A percentile compares a stretch with the other conserved stretches of the same genome.
Conservation (phyloP, 2,113 vertebrate genomes). For the Poeciliopsis turrubarensis region DNA sequence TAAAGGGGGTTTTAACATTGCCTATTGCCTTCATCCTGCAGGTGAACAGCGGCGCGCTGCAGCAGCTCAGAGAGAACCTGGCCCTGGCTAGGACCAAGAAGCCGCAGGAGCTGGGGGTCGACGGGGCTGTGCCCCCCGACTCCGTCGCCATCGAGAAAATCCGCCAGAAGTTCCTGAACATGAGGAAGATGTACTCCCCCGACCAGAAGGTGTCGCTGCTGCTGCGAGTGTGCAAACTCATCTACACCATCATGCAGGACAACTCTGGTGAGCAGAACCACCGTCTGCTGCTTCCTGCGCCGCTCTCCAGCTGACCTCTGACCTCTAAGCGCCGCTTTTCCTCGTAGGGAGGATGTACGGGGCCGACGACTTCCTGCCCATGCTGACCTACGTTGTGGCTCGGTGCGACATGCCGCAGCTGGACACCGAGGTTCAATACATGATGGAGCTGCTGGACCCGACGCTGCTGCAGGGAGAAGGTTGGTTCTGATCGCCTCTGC, state of each 20-base stretch:
- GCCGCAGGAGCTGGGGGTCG: slow-evolving; percentile 92
- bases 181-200: slow-evolving; percentile 96
- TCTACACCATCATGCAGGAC: slow-evolving; percentile 97
- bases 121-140: slow-evolving; percentile 87
- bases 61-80: slow-evolving; percentile 91
- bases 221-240: slow-evolving; percentile 92
- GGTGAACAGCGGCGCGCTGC: slow-evolving; percentile 86
- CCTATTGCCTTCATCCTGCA: slow-evolving; percentile 47
- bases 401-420: slow-evolving; percentile 96
- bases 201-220: slow-evolving; percentile 95
- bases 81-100: slow-evolving; percentile 87
- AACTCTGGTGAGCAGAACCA: slow-evolving; percentile 86
- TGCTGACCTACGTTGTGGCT: slow-evolving; percentile 93
- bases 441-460: slow-evolving; percentile 97
- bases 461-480: slow-evolving; percentile 94
- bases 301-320: background rate
- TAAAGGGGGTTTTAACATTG: background rate
- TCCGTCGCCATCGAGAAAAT: slow-evolving; percentile 92
- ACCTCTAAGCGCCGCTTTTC: slow-evolving; percentile 20
- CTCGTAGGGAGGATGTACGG: slow-evolving; percentile 93
- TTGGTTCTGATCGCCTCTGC: slow-evolving; percentile 49
- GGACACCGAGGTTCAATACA: slow-evolving; percentile 94
- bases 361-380: slow-evolving; percentile 95
- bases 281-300: background rate
- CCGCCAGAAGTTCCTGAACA: slow-evolving; percentile 90